Evolutionary conservation across 2,113 vertebrate genomes (phyloP).

Genomic region (Urocitellus parryii): DNA sequence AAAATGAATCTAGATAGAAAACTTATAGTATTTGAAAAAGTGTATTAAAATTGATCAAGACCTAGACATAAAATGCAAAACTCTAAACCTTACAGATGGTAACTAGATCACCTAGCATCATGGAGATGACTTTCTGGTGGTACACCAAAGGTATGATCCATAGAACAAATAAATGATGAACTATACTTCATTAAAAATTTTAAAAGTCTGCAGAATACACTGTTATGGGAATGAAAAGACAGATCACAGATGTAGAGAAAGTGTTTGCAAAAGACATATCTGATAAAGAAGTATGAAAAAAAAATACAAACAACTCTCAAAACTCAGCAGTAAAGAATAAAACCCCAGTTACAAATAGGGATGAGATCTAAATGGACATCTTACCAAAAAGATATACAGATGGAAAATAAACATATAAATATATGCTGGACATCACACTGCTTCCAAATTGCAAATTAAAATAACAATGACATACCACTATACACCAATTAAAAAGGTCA

Average conservation of each 20-base stretch:
- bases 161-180: not conserved
- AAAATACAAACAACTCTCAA: not conserved
- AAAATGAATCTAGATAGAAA: not conserved
- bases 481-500: not conserved
- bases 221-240: not conserved
- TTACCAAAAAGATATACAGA: not conserved
- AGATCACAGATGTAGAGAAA: not conserved
- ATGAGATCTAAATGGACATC: not conserved
- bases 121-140: not conserved
- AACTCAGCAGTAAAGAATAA: not conserved
- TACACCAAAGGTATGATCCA: not conserved
- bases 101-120: not conserved
- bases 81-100: not conserved
- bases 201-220: not conserved
- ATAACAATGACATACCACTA: not conserved
- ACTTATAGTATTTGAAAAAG: not conserved
- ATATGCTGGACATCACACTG: not conserved
- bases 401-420: not conserved
- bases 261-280: not conserved
- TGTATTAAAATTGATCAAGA: not conserved
- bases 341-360: not conserved
- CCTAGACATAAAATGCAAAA: slow-evolving; percentile 16
- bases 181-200: not conserved
- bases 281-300: not conserved
- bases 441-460: not conserved